Evolutionary conservation across 2,797 vertebrate species (phyloP).

Genomic region (Ceryle rudis): DNA sequence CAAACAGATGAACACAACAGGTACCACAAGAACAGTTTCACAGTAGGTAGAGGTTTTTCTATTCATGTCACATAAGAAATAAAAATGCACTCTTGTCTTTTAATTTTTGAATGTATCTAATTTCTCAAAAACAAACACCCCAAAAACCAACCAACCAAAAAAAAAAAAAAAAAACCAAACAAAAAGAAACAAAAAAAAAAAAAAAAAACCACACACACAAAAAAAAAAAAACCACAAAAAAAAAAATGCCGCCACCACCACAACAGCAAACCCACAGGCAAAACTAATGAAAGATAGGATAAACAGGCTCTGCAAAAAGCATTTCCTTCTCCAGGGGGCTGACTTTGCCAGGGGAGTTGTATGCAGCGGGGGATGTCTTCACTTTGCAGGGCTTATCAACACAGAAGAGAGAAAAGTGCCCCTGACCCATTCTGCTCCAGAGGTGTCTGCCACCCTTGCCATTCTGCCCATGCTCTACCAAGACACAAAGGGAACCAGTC

Average conservation of each 20-base stretch:
- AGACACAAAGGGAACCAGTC: not conserved
- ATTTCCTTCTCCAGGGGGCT: fast-evolving
- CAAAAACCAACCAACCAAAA: no score
- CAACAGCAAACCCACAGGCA: not conserved
- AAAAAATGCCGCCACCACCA: no score
- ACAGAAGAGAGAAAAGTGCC: not conserved
- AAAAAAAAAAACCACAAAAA: not conserved
- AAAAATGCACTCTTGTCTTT: not conserved
- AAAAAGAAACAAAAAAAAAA: no score
- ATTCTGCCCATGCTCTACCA: not conserved
- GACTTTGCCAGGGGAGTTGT: not conserved
- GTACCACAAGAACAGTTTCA: not conserved
- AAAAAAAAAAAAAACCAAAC: no score
- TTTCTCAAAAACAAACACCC: no score
- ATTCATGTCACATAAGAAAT: not conserved
- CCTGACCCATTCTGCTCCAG: not conserved
- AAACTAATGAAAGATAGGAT: not conserved
- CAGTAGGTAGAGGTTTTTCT: not conserved
- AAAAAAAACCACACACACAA: no score
- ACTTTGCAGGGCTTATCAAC: fast-evolving
- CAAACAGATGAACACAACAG: not conserved
- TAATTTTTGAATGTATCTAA: not conserved
- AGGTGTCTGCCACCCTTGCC: not conserved
- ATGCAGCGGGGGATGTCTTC: no score
- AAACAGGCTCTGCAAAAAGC: not conserved